Evolutionary conservation across 2,113 vertebrate genomes (phyloP).

Genomic region (Tamias sibiricus): DNA sequence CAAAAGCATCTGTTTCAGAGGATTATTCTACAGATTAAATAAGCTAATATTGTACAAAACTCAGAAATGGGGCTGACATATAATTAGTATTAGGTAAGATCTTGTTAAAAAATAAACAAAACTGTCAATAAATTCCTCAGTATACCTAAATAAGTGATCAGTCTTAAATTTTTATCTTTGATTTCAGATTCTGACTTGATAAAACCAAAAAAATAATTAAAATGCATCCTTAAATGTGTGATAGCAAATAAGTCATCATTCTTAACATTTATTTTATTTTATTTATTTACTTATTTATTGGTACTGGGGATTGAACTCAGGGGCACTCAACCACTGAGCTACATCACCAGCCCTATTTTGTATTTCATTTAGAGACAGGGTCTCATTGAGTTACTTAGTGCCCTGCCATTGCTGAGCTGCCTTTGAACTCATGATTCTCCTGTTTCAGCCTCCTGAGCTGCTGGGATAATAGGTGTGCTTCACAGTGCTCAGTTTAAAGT

Average conservation of each 20-base stretch:
- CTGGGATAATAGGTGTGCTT: too few species aligned
- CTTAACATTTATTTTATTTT: background rate
- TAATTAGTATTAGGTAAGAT: background rate
- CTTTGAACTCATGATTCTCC: too few species aligned
- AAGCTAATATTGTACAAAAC: background rate
- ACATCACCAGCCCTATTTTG: too few species aligned
- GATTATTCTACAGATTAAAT: background rate
- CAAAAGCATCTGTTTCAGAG: accelerated
- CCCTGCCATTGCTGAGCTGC: too few species aligned
- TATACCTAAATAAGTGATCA: background rate
- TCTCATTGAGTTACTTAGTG: too few species aligned
- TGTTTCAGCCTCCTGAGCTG: too few species aligned
- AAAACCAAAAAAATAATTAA: background rate
- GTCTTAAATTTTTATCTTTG: background rate
- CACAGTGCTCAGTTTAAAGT: background rate
- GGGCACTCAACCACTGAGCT: too few species aligned
- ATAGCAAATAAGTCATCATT: background rate
- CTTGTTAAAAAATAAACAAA: background rate
- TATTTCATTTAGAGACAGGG: too few species aligned
- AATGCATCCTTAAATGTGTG: background rate
- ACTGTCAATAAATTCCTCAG: background rate
- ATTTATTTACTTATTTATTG: too few species aligned
- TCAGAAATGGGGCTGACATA: background rate
- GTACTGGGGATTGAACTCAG: too few species aligned
- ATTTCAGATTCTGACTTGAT: background rate